Evolutionary conservation across 2,113 vertebrate genomes (phyloP).

Genomic region (Prolemur simus): DNA sequence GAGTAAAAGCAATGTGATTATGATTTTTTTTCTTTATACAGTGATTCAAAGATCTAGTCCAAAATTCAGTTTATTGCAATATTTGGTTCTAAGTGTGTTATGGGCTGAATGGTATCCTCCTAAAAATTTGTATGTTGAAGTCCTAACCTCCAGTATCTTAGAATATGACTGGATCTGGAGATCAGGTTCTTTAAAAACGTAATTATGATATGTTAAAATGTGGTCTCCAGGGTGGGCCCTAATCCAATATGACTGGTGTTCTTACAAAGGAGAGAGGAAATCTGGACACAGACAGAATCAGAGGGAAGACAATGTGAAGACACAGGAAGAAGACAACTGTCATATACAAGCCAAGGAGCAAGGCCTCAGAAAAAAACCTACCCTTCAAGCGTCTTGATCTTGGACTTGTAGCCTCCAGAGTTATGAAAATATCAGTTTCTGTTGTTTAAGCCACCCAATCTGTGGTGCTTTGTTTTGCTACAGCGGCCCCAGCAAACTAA

Average conservation of each 20-base stretch:
- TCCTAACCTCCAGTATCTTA: neutral
- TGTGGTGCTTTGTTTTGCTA: neutral
- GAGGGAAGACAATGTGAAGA: neutral
- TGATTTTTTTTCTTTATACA: neutral
- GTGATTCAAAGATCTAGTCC: neutral
- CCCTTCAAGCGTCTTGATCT: neutral
- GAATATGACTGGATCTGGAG: neutral
- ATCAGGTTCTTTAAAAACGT: neutral
- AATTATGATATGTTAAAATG: conserved; percentile 16
- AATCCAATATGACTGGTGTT: neutral
- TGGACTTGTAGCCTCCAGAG: neutral
- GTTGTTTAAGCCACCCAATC: neutral
- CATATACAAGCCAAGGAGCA: neutral
- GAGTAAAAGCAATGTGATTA: neutral
- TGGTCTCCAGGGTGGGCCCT: neutral
- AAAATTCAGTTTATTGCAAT: conserved; percentile 16
- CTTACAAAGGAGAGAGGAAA: neutral
- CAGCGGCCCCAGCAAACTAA: neutral
- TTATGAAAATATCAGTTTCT: neutral
- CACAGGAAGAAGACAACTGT: neutral
- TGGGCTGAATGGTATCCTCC: neutral
- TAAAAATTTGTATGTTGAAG: neutral
- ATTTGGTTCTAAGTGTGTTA: neutral
- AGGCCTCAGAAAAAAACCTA: neutral
- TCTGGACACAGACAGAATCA: neutral